Base-by-base conservation (phyloP, 2,113 vertebrate genomes). In the Psettodes erumei region DNA sequence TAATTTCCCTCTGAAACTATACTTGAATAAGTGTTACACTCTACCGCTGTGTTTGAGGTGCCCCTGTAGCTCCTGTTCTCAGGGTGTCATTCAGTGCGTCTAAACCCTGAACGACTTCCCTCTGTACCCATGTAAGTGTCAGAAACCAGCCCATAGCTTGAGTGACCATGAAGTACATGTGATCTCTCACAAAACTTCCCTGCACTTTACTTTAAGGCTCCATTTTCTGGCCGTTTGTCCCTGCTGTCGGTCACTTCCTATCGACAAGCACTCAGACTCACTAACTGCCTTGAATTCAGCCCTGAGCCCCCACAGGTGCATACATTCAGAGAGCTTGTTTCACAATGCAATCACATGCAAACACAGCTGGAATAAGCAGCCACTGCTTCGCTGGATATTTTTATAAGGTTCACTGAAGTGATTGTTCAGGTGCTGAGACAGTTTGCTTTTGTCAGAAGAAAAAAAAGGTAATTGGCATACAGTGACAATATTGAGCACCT, bases 271-370 rank as follows among this genome's bases (percentile, higher is more conserved):
- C 62, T 51, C 54, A 32, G 9, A 40, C 56, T 8, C n/a, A n/a
- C n/a, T n/a, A n/a, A n/a, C n/a, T n/a, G n/a, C n/a, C 21, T n/a
- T n/a, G 38, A 43, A 21, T 18, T 68, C 6, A 30, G 61, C 35
- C 13, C 19, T 30, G 25, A 54, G 0, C 40, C 64, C 76, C 38
- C 16, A 28, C 79, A 75, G 69, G 38, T 77, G 64, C 27, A 47
- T 21, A 33, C 4, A 61, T 62, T 60, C 23, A 73, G 23, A 56
- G 32, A 55, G 18, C 11, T 66, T 61, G n/a, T 78, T 35, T 50
- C 53, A 43, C 9, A 66, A 50, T 65, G 18, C 18, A 53, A 81
- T 66, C 77, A 60, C 0, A 40, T 1, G 0, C 50, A 21, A n/a
- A n/a, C 3, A 47, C 19, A 21, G 55, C 8, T 45, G 15, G 55